Evolutionary conservation across 1,140 invertebrate species (phyloP), one percentile per base, ranked within the genome.

Genomic region (Medauroidea extradentata): DNA sequence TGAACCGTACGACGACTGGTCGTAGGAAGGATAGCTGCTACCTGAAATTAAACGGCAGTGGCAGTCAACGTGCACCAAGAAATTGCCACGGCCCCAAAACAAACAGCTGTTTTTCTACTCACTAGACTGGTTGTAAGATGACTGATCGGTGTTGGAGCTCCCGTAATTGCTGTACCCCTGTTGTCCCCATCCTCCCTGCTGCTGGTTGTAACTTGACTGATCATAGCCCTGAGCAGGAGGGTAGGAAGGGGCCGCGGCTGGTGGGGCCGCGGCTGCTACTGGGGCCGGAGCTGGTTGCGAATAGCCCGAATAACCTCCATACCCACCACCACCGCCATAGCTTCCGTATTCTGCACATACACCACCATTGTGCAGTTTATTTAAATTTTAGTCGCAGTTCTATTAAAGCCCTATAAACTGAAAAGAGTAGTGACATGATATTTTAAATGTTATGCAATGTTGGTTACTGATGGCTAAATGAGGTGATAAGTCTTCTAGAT

Each of bases 261-360:
- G 11, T 34, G 50, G 38, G n/a, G 24, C 50, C 8, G 42, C 58
- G 13, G 51, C 39, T 14, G 52, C 50, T 23, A 44, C 56, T 41
- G 44, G 43, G 0, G 54, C 53, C 39, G 60, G 60, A 9, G 53
- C 60, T 4, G 60, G 42, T 34, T 61, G 60, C 11, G 60, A 49
- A 38, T 61, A 61, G n/a, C 60, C 60, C 2, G 53, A 39, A 29
- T 61, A 61, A 23, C 49, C 41, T 3, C 60, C 60, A 42, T 61
- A 61, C 19, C 43, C 43, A n/a, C 29, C 48, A 16, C 42, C 46
- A 29, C 60, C 48, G 57, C 52, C 52, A 44, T 61, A 61, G 43
- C 21, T 51, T 25, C 60, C 54, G 50, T 61, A 61, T 14, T 61
- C 60, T 61, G 44, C n/a, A n/a, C n/a, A n/a, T n/a, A n/a, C n/a